Conservation (phyloP, 2,797 vertebrate genomes). For the Hipposideros larvatus region DNA sequence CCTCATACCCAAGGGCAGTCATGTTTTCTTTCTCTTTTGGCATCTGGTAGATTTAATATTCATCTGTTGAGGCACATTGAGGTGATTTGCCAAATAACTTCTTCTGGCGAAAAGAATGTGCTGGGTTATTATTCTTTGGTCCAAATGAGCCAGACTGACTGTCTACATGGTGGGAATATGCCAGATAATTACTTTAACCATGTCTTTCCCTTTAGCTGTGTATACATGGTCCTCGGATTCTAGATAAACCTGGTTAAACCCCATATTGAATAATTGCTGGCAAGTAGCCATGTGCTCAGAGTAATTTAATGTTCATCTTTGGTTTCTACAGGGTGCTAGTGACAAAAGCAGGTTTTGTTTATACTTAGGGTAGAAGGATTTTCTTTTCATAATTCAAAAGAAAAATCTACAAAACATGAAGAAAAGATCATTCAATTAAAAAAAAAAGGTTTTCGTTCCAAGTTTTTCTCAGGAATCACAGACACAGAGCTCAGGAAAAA, state of each 20-base stretch:
- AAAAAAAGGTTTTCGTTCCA: slow-evolving; percentile 58
- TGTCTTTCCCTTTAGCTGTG: slow-evolving; percentile 76
- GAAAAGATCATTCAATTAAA: slow-evolving; percentile 60
- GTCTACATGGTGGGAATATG: slow-evolving; percentile 80
- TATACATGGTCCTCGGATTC: slow-evolving; percentile 36
- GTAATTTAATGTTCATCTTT: slow-evolving; percentile 82
- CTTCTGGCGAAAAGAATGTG: slow-evolving; percentile 80
- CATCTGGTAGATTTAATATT: slow-evolving; percentile 74
- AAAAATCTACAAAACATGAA: slow-evolving; percentile 70
- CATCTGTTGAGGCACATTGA: slow-evolving; percentile 75
- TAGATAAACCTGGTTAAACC: slow-evolving; percentile 72
- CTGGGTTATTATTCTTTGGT: slow-evolving; percentile 81
- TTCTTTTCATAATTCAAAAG: slow-evolving; percentile 74
- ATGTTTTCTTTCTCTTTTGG: slow-evolving; percentile 78
- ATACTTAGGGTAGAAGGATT: slow-evolving; percentile 75
- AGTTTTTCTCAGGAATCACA: slow-evolving; percentile 73
- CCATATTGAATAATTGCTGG: slow-evolving; percentile 80
- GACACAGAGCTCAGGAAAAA: slow-evolving; percentile 75
- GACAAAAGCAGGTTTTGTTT: slow-evolving; percentile 84
- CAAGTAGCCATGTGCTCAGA: slow-evolving; percentile 79
- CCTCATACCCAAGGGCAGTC: slow-evolving; percentile 43
- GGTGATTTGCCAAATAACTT: slow-evolving; percentile 82
- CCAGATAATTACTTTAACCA: slow-evolving; percentile 83
- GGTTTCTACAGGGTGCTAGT: slow-evolving; percentile 81
- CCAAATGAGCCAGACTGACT: slow-evolving; percentile 84